Conservation (phyloP, 2,888 invertebrate genomes). For the Euplexia lucipara region DNA sequence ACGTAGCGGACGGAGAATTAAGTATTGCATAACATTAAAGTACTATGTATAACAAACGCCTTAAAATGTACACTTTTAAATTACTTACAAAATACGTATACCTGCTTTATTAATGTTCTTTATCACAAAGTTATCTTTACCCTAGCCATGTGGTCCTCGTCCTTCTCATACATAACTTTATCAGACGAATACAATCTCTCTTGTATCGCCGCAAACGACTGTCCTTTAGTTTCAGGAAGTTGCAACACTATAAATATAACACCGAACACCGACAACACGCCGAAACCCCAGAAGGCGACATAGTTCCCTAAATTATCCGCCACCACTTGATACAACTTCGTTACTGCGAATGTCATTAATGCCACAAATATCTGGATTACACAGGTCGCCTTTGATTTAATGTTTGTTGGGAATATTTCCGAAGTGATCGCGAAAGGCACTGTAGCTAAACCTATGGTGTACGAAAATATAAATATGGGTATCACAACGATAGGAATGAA, state of each 20-base stretch:
- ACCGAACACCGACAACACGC: conserved; percentile 86
- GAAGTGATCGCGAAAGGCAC: conserved; percentile 92
- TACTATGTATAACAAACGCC: conserved; percentile 46
- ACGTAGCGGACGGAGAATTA: conserved; percentile 64
- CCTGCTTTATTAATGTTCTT: conserved; percentile 49
- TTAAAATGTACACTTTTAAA: conserved; percentile 49
- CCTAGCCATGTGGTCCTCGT: conserved; percentile 77
- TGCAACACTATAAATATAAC: conserved; percentile 88
- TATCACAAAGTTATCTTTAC: conserved; percentile 80
- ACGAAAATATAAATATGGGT: conserved; percentile 91
- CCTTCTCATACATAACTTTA: conserved; percentile 81
- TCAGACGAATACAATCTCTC: conserved; percentile 83
- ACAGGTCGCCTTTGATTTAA: conserved; percentile 92
- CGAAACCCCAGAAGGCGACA: conserved; percentile 91
- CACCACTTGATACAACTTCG: conserved; percentile 90
- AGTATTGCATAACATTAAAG: conserved; percentile 60
- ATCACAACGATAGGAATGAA: conserved; percentile 92
- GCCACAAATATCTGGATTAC: conserved; percentile 92
- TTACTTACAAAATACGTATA: conserved; percentile 47
- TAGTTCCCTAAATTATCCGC: conserved; percentile 88
- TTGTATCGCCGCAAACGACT: conserved; percentile 91
- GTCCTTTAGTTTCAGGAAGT: conserved; percentile 92
- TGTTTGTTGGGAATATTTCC: conserved; percentile 92
- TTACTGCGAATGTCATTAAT: conserved; percentile 91
- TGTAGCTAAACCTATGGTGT: conserved; percentile 92